phyloP scores from a whole-genome alignment of 2,113 vertebrate species.

The Gadus macrocephalus region DNA sequence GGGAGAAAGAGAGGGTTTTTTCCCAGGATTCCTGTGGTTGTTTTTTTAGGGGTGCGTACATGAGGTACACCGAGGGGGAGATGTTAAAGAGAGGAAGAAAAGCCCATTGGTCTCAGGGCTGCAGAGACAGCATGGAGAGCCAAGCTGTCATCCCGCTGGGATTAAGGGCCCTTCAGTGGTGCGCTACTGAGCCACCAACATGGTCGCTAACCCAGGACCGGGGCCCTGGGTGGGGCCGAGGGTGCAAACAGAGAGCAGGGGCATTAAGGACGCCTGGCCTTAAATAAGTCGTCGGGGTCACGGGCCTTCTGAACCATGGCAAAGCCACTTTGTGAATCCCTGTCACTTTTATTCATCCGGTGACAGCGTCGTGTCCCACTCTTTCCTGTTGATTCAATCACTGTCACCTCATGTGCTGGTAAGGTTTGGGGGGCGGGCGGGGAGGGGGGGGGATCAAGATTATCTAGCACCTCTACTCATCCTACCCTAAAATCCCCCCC shows the following conservation, averaged over 20 bases:
- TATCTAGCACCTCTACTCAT: conserved; percentile 30
- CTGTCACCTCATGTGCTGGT: conserved; percentile 41
- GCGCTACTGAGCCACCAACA: conserved; percentile 54
- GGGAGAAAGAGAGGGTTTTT: conserved; percentile 23
- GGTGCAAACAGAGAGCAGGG: conserved; percentile 38
- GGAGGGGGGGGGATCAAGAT: conserved; percentile 6
- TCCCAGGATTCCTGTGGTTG: conserved; percentile 61
- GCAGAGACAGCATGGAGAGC: conserved; percentile 60
- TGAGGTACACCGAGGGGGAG: conserved; percentile 5
- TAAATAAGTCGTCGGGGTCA: conserved; percentile 70
- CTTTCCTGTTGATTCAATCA: conserved; percentile 56
- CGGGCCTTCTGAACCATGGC: conserved; percentile 55
- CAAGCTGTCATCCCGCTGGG: conserved; percentile 69
- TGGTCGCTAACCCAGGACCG: conserved; percentile 47
- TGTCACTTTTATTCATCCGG: conserved; percentile 64
- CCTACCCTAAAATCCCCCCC: conserved; percentile 29
- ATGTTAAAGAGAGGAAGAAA: conserved; percentile 64
- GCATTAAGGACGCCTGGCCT: conserved; percentile 49
- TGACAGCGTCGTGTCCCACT: conserved; percentile 57
- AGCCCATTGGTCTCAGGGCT: conserved; percentile 69
- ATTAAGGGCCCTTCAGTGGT: conserved; percentile 69
- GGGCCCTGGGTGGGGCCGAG: conserved; percentile 41
- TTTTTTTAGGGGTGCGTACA: conserved; percentile 22
- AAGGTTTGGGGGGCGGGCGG: background rate
- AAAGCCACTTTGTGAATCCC: conserved; percentile 65